These are phyloP conservation scores for Montipora efflorescens DNA, from an alignment of 64 coral and sea anemone species.

Conservation along the genomic window DNA sequence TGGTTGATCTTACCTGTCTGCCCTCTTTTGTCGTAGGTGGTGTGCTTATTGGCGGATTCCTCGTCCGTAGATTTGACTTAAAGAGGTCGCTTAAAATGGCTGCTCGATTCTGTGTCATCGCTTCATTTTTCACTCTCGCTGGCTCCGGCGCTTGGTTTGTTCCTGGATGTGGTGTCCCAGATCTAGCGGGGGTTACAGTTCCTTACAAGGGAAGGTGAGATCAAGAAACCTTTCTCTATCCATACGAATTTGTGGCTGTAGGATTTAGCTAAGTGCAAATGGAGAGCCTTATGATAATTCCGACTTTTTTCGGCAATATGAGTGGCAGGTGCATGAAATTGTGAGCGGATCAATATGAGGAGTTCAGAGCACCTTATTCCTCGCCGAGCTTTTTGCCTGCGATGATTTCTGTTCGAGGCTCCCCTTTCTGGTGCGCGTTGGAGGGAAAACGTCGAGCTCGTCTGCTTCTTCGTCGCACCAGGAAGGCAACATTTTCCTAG, in stretches of 20 bases:
- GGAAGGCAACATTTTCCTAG: no score
- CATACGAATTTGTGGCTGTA: no score
- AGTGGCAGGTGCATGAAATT: no score
- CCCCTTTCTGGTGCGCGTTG: background rate
- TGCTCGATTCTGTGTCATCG: constrained; percentile 75
- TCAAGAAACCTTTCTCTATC: no score
- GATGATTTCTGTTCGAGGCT: no score
- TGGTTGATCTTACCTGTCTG: background rate
- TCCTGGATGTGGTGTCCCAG: constrained; percentile 78
- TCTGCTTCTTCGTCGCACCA: no score
- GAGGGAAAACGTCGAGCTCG: no score
- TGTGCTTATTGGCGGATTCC: constrained; percentile 69
- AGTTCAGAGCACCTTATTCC: no score
- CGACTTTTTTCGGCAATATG: no score
- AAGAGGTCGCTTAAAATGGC: constrained; percentile 82
- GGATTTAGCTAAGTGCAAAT: background rate
- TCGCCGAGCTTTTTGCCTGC: no score
- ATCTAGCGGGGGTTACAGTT: constrained; percentile 74
- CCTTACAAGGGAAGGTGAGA: constrained; percentile 80
- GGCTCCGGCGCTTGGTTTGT: constrained; percentile 77
- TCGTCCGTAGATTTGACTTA: constrained; percentile 84
- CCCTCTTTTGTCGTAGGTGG: constrained; percentile 49
- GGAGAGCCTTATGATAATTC: background rate
- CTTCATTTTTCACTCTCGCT: constrained; percentile 42
- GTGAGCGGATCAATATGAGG: no score